phyloP scores from a whole-genome alignment of 2,888 invertebrate genomes.

The Cepaea hortensis region DNA sequence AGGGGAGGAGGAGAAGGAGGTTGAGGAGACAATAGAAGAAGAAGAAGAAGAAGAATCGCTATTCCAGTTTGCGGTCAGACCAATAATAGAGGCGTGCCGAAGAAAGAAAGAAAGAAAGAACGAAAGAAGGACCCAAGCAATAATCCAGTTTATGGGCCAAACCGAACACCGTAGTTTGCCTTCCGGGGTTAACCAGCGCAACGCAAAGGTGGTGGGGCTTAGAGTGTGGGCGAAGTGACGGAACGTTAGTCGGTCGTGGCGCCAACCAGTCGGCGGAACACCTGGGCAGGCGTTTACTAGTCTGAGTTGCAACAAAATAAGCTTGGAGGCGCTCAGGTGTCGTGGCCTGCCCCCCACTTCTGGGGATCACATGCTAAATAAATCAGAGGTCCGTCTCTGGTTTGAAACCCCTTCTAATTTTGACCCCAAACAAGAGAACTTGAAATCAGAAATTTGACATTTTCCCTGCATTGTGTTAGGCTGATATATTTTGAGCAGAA shows the following conservation, averaged over 20 bases:
- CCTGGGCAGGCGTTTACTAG: constrained; percentile 52
- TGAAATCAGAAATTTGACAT: too few relatives aligned
- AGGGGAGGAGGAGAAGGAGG: neutral
- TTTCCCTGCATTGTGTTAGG: too few relatives aligned
- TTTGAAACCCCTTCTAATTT: neutral
- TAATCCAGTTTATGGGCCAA: neutral
- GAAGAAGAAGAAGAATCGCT: neutral
- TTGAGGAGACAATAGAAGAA: neutral
- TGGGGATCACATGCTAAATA: constrained; percentile 4
- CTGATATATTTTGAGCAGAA: too few relatives aligned
- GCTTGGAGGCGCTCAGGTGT: constrained; percentile 18
- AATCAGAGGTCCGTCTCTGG: neutral
- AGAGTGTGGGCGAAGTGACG: neutral
- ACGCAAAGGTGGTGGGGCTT: neutral
- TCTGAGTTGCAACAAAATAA: constrained; percentile 34
- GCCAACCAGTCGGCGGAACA: constrained; percentile 55
- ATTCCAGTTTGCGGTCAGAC: too few relatives aligned
- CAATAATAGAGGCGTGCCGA: too few relatives aligned
- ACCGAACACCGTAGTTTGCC: constrained; percentile 3
- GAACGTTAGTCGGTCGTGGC: constrained; percentile 21
- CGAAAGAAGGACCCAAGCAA: neutral
- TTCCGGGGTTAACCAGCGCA: constrained; percentile 1
- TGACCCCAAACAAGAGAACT: neutral
- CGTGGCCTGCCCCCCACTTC: constrained; percentile 15
- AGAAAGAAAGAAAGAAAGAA: neutral